phyloP scores from a whole-genome alignment of 2,113 vertebrate genomes.

The Cettia cetti region DNA sequence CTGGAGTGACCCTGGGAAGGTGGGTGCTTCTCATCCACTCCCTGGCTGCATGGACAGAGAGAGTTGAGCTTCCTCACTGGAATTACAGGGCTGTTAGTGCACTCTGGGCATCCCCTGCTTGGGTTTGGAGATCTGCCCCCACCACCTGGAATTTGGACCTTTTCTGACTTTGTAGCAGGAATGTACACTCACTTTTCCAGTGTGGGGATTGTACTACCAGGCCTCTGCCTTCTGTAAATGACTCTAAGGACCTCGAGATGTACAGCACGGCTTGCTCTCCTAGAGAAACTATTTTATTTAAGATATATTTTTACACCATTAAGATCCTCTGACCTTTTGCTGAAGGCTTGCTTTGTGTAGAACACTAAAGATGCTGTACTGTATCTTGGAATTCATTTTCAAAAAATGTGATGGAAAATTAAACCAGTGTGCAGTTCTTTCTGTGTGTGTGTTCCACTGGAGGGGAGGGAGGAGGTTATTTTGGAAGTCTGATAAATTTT shows the following conservation, averaged over 20 bases:
- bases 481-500: not conserved
- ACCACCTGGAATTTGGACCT: not conserved
- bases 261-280: conserved; percentile 50
- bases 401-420: conserved; percentile 29
- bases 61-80: not conserved
- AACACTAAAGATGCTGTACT: conserved; percentile 60
- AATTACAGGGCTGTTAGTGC: not conserved
- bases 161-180: conserved; percentile 31
- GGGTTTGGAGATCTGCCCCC: conserved; percentile 3
- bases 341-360: conserved; percentile 65
- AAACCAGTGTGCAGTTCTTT: not conserved
- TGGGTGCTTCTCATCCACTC: not conserved
- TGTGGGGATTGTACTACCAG: not conserved
- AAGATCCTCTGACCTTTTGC: conserved; percentile 63
- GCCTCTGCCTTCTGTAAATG: conserved; percentile 14
- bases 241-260: conserved; percentile 23
- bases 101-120: not conserved
- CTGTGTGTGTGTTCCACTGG: not conserved
- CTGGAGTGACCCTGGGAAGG: not conserved
- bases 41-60: not conserved
- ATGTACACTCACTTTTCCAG: conserved; percentile 12
- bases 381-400: conserved; percentile 47
- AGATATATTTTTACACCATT: conserved; percentile 72
- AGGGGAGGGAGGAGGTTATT: not conserved
- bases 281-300: conserved; percentile 74